A percentile compares a stretch with the other conserved stretches of the same genome.
Conservation (phyloP, 2,888 invertebrate genomes). For the Cheiracanthium punctorium region DNA sequence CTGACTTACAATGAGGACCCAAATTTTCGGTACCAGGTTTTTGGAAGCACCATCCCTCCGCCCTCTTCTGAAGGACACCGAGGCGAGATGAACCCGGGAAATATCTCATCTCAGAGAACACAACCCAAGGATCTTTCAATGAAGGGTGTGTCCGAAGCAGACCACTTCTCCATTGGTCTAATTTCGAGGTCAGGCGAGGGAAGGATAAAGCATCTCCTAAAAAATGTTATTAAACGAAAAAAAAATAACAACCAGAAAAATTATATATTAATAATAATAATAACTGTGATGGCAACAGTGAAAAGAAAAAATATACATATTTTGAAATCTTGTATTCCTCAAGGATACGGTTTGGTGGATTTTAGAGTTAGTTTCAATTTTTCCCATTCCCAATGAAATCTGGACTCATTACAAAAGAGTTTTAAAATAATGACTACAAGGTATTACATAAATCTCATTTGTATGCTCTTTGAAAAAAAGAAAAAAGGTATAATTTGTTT, state of each 20-base stretch:
- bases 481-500: too few relatives aligned
- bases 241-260: too few relatives aligned
- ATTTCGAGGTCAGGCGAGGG: background rate
- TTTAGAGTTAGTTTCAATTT: too few relatives aligned
- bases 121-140: background rate
- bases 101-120: background rate
- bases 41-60: conserved; percentile 1
- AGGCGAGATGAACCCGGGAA: background rate
- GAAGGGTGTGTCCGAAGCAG: background rate
- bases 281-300: background rate
- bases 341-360: too few relatives aligned
- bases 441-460: too few relatives aligned
- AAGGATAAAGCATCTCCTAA: background rate
- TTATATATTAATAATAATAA: background rate
- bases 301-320: too few relatives aligned
- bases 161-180: background rate
- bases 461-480: too few relatives aligned
- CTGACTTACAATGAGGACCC: background rate
- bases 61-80: conserved; percentile 25
- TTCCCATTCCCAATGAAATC: too few relatives aligned
- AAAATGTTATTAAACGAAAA: too few relatives aligned
- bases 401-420: too few relatives aligned
- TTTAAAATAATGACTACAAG: too few relatives aligned
- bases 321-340: too few relatives aligned
- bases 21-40: conserved; percentile 17